phyloP scores from a whole-genome alignment of 2,797 vertebrate species.

The Neostethus bicornis region DNA sequence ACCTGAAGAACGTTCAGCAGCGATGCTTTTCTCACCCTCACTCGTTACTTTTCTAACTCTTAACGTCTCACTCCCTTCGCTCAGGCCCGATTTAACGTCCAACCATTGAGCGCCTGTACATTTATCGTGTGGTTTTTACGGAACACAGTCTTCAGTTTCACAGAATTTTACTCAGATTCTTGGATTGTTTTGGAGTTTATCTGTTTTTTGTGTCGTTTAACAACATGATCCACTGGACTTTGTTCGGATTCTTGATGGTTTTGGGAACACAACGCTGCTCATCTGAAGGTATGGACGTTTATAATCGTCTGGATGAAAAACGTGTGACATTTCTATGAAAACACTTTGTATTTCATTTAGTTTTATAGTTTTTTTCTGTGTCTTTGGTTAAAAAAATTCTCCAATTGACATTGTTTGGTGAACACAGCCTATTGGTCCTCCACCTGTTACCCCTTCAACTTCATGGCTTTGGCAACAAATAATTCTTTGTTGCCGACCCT shows the following conservation, averaged over 20 bases:
- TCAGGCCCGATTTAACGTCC: conserved; percentile 50
- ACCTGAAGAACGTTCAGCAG: conserved; percentile 37
- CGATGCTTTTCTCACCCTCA: conserved; percentile 62
- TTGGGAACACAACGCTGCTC: conserved; percentile 65
- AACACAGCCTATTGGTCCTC: too few species aligned
- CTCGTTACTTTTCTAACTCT: conserved; percentile 61
- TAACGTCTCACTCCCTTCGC: conserved; percentile 52
- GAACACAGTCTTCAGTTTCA: conserved; percentile 33
- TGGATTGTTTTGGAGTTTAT: conserved; percentile 32
- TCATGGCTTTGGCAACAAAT: too few species aligned
- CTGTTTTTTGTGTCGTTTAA: conserved; percentile 38
- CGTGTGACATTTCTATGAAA: too few species aligned
- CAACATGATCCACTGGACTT: conserved; percentile 69
- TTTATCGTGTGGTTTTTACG: conserved; percentile 28
- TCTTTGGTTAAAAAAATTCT: too few species aligned
- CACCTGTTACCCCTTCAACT: too few species aligned
- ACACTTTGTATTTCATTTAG: too few species aligned
- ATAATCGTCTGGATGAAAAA: too few species aligned
- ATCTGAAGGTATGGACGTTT: conserved; percentile 71
- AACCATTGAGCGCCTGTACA: conserved; percentile 33
- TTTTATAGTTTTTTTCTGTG: too few species aligned
- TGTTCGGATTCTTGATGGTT: conserved; percentile 70
- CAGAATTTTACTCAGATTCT: conserved; percentile 28
- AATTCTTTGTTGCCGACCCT: too few species aligned
- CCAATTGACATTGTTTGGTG: too few species aligned